Percentiles rank a stretch among this genome's conserved stretches.
These are phyloP conservation scores for Xestia rhomboidea DNA, from an alignment of 2,888 invertebrate genomes.

Conservation along the genomic window DNA sequence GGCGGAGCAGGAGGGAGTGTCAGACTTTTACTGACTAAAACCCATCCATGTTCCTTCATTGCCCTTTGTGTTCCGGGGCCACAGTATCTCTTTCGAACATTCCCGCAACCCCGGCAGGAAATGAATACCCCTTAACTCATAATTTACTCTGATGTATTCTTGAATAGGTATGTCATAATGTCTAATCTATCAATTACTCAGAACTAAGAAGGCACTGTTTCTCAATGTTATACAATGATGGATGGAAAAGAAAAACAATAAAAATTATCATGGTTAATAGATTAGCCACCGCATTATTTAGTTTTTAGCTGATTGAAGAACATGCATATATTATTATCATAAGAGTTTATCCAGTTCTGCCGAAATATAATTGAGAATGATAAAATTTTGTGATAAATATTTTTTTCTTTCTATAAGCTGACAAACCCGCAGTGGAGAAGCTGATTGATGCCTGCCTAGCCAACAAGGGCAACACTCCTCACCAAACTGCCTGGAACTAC, in stretches of 20 bases:
- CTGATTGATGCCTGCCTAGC: constrained; percentile 86
- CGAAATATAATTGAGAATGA: neutral
- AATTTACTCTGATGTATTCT: neutral
- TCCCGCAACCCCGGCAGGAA: too few species aligned
- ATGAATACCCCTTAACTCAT: neutral
- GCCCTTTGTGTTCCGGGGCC: too few species aligned
- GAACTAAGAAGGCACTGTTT: too few species aligned
- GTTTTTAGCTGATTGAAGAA: neutral
- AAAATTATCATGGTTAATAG: neutral
- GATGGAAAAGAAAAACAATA: neutral
- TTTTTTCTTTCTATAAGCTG: constrained; percentile 77
- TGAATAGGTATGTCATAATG: neutral
- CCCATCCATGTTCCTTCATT: too few species aligned
- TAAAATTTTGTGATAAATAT: neutral
- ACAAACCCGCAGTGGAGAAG: constrained; percentile 86
- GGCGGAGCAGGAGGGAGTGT: too few species aligned
- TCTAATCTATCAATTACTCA: neutral
- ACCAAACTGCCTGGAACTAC: constrained; percentile 89
- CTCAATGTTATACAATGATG: neutral
- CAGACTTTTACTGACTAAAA: too few species aligned
- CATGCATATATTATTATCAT: too few species aligned
- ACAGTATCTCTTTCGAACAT: too few species aligned
- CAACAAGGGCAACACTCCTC: constrained; percentile 87
- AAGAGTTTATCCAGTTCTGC: neutral
- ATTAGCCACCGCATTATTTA: neutral